A percentile compares a stretch with the other conserved stretches of the same genome.
These are phyloP conservation scores for Crocuta crocuta DNA, from an alignment of 2,113 vertebrate genomes.

Conservation along the genomic window DNA sequence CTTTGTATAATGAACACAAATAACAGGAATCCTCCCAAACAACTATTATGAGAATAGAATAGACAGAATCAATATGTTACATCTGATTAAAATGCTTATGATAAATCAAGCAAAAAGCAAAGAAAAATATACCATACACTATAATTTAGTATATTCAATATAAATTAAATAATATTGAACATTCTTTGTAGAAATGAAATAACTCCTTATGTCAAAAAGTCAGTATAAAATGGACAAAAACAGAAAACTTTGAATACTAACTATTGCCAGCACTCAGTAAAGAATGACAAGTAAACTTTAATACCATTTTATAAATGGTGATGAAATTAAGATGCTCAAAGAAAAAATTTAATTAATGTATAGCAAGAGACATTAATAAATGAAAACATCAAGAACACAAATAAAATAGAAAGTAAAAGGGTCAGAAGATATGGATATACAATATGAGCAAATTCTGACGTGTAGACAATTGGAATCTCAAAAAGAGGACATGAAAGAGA, in stretches of 20 bases:
- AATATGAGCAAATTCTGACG: background rate
- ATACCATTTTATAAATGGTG: background rate
- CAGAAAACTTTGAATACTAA: background rate
- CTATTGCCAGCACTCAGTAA: background rate
- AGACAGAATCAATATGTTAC: background rate
- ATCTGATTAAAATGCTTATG: background rate
- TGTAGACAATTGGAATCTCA: background rate
- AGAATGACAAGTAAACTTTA: background rate
- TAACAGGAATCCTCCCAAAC: background rate
- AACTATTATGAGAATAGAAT: background rate
- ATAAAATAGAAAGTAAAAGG: background rate
- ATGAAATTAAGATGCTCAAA: background rate
- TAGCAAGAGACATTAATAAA: background rate
- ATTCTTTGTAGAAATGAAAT: background rate
- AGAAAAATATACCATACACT: background rate
- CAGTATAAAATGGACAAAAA: background rate
- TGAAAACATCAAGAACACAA: background rate
- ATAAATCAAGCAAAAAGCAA: background rate
- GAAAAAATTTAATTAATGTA: background rate
- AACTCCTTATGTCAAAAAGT: background rate
- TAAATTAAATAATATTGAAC: background rate
- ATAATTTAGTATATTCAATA: background rate
- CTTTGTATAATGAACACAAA: background rate
- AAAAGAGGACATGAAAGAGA: background rate
- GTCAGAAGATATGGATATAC: background rate